Conservation (phyloP, 2,888 invertebrate species). For the Idaea straminata region DNA sequence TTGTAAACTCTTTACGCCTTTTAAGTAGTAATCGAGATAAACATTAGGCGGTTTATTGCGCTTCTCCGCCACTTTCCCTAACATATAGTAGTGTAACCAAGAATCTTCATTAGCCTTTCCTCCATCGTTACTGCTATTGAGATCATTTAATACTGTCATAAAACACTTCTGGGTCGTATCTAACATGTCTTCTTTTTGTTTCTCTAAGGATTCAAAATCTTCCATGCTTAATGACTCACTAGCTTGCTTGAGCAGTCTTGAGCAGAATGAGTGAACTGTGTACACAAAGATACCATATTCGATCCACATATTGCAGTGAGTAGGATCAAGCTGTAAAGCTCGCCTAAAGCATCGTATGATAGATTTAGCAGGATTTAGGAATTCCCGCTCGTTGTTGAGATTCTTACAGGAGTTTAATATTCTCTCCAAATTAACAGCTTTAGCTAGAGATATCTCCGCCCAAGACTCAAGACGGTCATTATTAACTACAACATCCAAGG, state of each 20-base stretch:
- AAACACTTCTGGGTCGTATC: constrained; percentile 90
- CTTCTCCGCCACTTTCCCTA: constrained; percentile 97
- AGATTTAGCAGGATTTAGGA: constrained; percentile 84
- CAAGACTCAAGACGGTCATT: constrained; percentile 92
- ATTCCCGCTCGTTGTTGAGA: constrained; percentile 80
- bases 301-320: constrained; percentile 89
- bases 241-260: constrained; percentile 90
- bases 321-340: constrained; percentile 87
- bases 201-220: constrained; percentile 86
- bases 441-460: constrained; percentile 93
- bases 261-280: constrained; percentile 93
- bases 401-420: constrained; percentile 88
- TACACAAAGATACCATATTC: constrained; percentile 96
- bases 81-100: constrained; percentile 96
- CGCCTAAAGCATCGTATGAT: constrained; percentile 90
- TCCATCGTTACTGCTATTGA: constrained; percentile 76
- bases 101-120: constrained; percentile 88
- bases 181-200: constrained; percentile 89
- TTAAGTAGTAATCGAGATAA: constrained; percentile 89
- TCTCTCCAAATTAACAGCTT: constrained; percentile 88
- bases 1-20: constrained; percentile 88
- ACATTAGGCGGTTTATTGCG: constrained; percentile 85
- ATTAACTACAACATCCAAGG: constrained; percentile 90
- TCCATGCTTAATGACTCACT: constrained; percentile 87
- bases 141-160: constrained; percentile 82